Base-by-base conservation (phyloP, 2,888 invertebrate genomes). In the Eupelmus urozonus region DNA sequence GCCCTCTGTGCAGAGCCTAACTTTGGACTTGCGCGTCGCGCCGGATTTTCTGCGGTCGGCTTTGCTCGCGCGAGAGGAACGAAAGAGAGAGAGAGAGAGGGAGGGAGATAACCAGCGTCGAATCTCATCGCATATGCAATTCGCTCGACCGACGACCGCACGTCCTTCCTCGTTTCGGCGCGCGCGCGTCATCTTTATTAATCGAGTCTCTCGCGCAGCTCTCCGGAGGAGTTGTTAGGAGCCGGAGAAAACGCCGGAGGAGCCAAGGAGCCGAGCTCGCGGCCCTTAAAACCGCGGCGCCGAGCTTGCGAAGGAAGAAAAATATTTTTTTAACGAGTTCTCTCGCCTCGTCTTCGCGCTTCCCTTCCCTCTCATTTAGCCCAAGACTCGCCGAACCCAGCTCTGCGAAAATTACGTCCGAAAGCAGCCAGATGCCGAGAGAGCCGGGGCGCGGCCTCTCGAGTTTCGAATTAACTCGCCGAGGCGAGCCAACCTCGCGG, bases 391-490 rank as follows among this genome's bases (percentile, higher is more conserved):
- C 13, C 9, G 51, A 45, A 51, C 4, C 2, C 2, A 51, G n/a
- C 9, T 20, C 4, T 51, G 1, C 45, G 16, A 45, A 16, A 13
- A 45, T 45, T 13, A 45, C 13, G 16, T 45, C 13, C 16, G 20
- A 23, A 59, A 18, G 4, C 18, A 45, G 57, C 34, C n/a, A 34
- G 34, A n/a, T n/a, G n/a, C n/a, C n/a, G n/a, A n/a, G n/a, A n/a
- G 2, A 40, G 34, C 18, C 16, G 55, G 11, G 27, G 34, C 18
- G 34, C 18, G 5, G 25, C 63, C 4, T 25, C 13, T 40, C 45
- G 13, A 69, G 69, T 45, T 75, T 77, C 55, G 53, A 79, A 81
- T 81, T 80, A 77, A 81, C 29, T 66, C 53, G 29, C 53, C 53
- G 34, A 27, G 73, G 67, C 77, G 57, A 63, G 65, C 73, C 71